These are phyloP conservation scores for Bujurquina vittata DNA, from an alignment of 2,113 vertebrate genomes.

Conservation along the genomic window DNA sequence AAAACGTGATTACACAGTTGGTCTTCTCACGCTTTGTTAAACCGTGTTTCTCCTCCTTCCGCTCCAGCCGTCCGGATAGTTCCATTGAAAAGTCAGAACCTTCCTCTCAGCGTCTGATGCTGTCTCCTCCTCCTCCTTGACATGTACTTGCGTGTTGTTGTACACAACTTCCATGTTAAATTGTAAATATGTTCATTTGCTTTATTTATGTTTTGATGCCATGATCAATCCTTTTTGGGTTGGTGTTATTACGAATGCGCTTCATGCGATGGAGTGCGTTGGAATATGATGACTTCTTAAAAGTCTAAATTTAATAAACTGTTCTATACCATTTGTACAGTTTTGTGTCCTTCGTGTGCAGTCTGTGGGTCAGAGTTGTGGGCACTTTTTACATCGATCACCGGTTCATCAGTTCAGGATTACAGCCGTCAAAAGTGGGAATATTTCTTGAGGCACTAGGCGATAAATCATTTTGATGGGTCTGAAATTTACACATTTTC, in stretches of 20 bases:
- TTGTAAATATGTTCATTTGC: conserved; percentile 86
- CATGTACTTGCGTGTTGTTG: conserved; percentile 32
- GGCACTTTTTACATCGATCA: not conserved
- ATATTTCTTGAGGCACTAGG: not conserved
- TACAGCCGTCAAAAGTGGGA: not conserved
- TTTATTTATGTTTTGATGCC: conserved; percentile 94
- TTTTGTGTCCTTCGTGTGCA: conserved; percentile 53
- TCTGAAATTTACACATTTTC: not conserved
- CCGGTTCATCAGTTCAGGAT: not conserved
- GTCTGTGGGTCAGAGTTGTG: conserved; percentile 33
- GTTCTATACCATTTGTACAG: conserved; percentile 82
- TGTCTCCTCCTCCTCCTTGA: conserved; percentile 7
- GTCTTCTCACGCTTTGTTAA: conserved; percentile 22
- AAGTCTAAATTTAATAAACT: conserved; percentile 99
- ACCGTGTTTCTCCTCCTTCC: not conserved
- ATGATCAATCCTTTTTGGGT: conserved; percentile 96
- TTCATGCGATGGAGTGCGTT: conserved; percentile 85
- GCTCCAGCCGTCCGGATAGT: not conserved
- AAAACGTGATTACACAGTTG: conserved; percentile 25
- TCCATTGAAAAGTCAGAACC: not conserved
- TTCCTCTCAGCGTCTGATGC: not conserved
- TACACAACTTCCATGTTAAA: conserved; percentile 62
- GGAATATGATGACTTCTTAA: conserved; percentile 97
- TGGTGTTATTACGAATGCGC: conserved; percentile 89
- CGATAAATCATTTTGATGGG: fast-evolving